Base-by-base conservation (phyloP, 1,140 invertebrate genomes). In the Anastrepha obliqua region DNA sequence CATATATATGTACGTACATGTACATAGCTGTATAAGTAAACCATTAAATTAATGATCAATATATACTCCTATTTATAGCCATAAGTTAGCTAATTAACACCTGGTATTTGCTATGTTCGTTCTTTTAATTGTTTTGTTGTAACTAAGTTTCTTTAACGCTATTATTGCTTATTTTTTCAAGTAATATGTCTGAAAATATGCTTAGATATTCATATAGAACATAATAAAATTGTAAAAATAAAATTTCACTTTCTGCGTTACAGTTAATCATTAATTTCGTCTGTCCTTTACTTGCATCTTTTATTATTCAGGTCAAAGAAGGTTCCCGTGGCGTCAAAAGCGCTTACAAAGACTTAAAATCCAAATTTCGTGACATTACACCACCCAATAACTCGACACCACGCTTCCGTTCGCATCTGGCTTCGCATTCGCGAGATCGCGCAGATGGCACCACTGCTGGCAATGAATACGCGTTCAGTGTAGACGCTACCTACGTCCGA, bases 251-350 rank as follows among this genome's bases (percentile, higher is more conserved):
- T 9, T 55, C 51, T 55, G 5, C 51, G 29, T 29, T 9, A 55
- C 1, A 55, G 9, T 7, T 7, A 55, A 55, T 55, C 51, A 29
- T 9, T 9, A 55, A 55, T 55, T 55, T 7, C 39, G n/a, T 42
- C 29, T 29, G 29, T 29, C 29, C 1, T 70, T 60, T 39, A 60
- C 59, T 62, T 13, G 44, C 62, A 2, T 58, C 86, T 64, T 87
- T 88, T 29, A 29, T 85, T 51, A 88, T 88, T 20, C 85, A 97
- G 96, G 96, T 97, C 3, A 97, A 96, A 94, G 96, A 97, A 92
- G 95, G 95, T 88, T 96, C 96, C 3, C 96, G 96, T 93, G 96
- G 95, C 88, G 95, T 96, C 89, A 96, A 96, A 90, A 96, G 95
- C 86, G 96, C 95, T 13, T 97, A 96, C 89, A 97, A 96, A 93